These are phyloP conservation scores for Automeris io DNA, from an alignment of 2,888 invertebrate genomes.

Conservation along the genomic window DNA sequence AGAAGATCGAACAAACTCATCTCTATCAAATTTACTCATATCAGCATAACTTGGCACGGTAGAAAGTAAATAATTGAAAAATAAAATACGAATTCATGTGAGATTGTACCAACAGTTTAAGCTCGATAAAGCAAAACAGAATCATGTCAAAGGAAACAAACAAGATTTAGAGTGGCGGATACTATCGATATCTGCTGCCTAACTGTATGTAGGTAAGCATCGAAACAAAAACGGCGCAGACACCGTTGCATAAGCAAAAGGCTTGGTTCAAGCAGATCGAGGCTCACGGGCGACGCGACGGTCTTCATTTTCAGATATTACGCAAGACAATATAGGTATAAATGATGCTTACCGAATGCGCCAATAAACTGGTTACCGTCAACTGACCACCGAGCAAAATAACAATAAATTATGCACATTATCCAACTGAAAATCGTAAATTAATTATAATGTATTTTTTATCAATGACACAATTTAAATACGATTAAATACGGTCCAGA, in stretches of 20 bases:
- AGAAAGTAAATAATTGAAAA: no score
- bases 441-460: slow-evolving; percentile 24
- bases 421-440: slow-evolving; percentile 19
- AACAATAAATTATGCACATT: slow-evolving; percentile 22
- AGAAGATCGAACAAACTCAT: no score
- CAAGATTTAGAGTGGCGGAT: slow-evolving; percentile 11
- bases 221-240: background rate
- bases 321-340: slow-evolving; percentile 14
- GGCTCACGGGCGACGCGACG: slow-evolving; percentile 43
- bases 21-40: no score
- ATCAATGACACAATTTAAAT: slow-evolving; percentile 32
- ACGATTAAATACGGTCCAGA: slow-evolving; percentile 5
- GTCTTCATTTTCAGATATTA: slow-evolving; percentile 40
- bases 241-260: slow-evolving; percentile 1
- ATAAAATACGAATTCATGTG: no score
- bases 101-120: no score
- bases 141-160: slow-evolving; percentile 1
- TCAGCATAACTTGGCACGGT: no score
- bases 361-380: slow-evolving; percentile 36
- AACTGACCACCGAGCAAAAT: slow-evolving; percentile 17
- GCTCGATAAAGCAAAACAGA: slow-evolving; percentile 10
- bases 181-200: slow-evolving; percentile 7
- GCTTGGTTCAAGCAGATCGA: slow-evolving; percentile 14
- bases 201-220: background rate
- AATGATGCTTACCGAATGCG: slow-evolving; percentile 16